Evolutionary conservation across 2,888 invertebrate genomes (phyloP).

Genomic region (Nephrotoma flavescens): DNA sequence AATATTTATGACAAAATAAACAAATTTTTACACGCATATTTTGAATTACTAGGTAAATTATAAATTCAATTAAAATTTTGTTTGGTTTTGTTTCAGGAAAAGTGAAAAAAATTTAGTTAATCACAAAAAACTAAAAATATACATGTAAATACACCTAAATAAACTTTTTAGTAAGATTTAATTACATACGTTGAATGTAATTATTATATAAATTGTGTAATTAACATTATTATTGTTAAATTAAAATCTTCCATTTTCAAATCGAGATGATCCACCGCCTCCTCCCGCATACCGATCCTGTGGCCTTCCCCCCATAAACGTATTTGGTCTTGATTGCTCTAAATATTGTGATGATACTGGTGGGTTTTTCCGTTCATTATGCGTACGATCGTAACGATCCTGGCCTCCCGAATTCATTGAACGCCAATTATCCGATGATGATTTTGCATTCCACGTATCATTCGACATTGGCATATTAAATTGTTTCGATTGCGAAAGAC

Average conservation of each 20-base stretch:
- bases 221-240: neutral
- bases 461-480: slow-evolving; percentile 24
- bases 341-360: slow-evolving; percentile 22
- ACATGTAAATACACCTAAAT: neutral
- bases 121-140: neutral
- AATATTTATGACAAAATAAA: neutral
- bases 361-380: slow-evolving; percentile 24
- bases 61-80: neutral
- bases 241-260: slow-evolving; percentile 17
- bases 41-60: neutral
- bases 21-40: neutral
- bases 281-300: slow-evolving; percentile 23
- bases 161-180: neutral
- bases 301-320: slow-evolving; percentile 22
- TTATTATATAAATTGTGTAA: neutral
- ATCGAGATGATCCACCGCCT: slow-evolving; percentile 24
- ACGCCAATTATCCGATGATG: slow-evolving; percentile 25
- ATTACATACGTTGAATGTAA: neutral
- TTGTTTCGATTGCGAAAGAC: slow-evolving; percentile 22
- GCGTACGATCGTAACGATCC: slow-evolving; percentile 30
- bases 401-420: slow-evolving; percentile 21
- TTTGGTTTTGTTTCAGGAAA: neutral
- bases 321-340: slow-evolving; percentile 19
- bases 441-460: slow-evolving; percentile 22
- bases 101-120: neutral